phyloP scores from a whole-genome alignment of 2,797 vertebrate genomes.

The Setipinna tenuifilis region DNA sequence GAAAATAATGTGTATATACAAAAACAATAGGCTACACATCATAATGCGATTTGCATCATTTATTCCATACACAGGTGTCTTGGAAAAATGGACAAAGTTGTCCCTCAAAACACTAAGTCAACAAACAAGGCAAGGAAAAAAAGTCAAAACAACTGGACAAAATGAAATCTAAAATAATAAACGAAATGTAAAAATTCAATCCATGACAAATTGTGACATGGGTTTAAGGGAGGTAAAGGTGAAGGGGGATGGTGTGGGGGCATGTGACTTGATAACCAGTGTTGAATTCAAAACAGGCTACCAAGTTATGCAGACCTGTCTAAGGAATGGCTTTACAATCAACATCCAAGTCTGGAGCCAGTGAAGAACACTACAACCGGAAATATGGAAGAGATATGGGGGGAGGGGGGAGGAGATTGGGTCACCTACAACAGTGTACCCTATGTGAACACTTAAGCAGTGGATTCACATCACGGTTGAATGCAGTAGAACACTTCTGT shows the following conservation, averaged over 20 bases:
- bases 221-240: neutral
- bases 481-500: slow-evolving; percentile 41
- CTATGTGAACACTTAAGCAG: neutral
- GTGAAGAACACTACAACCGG: neutral
- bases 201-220: slow-evolving; percentile 58
- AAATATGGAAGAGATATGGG: neutral
- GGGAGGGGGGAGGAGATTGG: neutral
- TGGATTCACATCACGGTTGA: slow-evolving; percentile 44
- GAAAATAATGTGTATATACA: no score
- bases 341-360: neutral
- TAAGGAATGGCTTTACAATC: slow-evolving; percentile 9
- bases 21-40: neutral
- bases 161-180: slow-evolving; percentile 46
- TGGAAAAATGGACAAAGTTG: slow-evolving; percentile 61
- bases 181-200: slow-evolving; percentile 56
- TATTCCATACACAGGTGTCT: slow-evolving; percentile 76
- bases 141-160: slow-evolving; percentile 60
- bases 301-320: neutral
- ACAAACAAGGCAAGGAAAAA: slow-evolving; percentile 59
- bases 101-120: slow-evolving; percentile 62
- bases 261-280: slow-evolving; percentile 2
- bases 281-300: neutral
- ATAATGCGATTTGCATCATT: slow-evolving; percentile 61
- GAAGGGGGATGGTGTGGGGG: slow-evolving; percentile 24
- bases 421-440: neutral